Percentiles rank a stretch among this genome's conserved stretches.
phyloP scores from a whole-genome alignment of 2,888 invertebrate species.

The Epinotia demarniana region DNA sequence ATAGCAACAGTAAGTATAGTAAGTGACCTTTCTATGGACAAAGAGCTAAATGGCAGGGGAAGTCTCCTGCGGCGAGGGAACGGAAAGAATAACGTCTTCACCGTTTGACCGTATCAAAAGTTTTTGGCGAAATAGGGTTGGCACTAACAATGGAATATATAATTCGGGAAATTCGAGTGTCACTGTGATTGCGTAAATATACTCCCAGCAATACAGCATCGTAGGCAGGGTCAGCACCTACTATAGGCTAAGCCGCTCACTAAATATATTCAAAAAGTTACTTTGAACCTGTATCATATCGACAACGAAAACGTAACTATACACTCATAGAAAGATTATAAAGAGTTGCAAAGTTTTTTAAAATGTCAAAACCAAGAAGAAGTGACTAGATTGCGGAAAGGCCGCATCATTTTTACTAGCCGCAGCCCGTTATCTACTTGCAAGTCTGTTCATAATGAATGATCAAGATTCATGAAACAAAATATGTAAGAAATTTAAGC shows the following conservation, averaged over 20 bases:
- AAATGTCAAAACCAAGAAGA: too few species aligned
- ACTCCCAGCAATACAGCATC: background rate
- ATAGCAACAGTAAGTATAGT: constrained; percentile 60
- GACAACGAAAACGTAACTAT: too few species aligned
- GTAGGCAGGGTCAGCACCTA: too few species aligned
- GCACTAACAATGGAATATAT: constrained; percentile 25
- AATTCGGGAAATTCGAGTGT: background rate
- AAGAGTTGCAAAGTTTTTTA: too few species aligned
- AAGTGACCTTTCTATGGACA: constrained; percentile 74
- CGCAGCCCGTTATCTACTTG: background rate
- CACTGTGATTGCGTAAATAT: background rate
- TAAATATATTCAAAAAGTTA: background rate
- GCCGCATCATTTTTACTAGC: too few species aligned
- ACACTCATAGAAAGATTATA: too few species aligned
- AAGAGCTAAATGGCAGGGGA: constrained; percentile 68
- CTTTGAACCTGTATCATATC: too few species aligned
- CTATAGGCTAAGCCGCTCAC: background rate
- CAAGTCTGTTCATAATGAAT: background rate
- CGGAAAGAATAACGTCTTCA: constrained; percentile 71
- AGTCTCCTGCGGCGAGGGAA: constrained; percentile 72
- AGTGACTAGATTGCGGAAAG: too few species aligned
- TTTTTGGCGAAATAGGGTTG: constrained; percentile 62
- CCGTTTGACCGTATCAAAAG: constrained; percentile 64
- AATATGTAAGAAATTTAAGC: background rate
- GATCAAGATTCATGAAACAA: background rate